Evolutionary conservation across 2,797 vertebrate genomes (phyloP).

Genomic region (Huso huso): DNA sequence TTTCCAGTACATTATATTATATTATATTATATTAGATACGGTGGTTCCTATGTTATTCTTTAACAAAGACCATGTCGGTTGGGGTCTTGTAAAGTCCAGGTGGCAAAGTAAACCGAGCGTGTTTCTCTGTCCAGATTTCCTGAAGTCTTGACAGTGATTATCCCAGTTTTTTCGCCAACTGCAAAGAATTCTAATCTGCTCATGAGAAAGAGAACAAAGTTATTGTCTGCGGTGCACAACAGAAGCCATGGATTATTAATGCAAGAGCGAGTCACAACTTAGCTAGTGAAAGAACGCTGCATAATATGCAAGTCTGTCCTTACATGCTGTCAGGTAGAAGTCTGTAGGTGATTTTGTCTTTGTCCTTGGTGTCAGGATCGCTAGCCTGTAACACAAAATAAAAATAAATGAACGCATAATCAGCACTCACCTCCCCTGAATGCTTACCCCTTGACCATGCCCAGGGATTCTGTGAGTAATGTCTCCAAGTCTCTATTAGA

Average conservation of each 20-base stretch:
- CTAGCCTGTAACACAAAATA: conserved; percentile 57
- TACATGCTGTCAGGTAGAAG: conserved; percentile 79
- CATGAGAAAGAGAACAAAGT: conserved; percentile 22
- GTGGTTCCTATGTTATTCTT: conserved; percentile 48
- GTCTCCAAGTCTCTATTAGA: too few species aligned
- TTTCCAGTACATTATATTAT: too few species aligned
- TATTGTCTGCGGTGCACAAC: conserved; percentile 2
- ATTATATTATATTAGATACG: too few species aligned
- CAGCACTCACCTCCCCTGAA: too few species aligned
- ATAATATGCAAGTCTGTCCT: conserved; percentile 21
- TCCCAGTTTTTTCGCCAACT: conserved; percentile 51
- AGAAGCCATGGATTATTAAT: neutral
- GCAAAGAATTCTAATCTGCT: conserved; percentile 56
- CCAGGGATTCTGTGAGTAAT: too few species aligned
- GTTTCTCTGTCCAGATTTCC: conserved; percentile 67
- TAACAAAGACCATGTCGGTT: too few species aligned
- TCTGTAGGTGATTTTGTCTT: conserved; percentile 65
- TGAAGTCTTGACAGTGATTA: conserved; percentile 52
- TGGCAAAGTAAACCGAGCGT: conserved; percentile 62
- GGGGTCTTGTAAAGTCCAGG: conserved; percentile 82
- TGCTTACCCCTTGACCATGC: too few species aligned
- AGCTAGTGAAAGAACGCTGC: neutral
- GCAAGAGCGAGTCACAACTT: too few species aligned
- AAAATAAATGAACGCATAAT: conserved; percentile 3
- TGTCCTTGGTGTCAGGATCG: conserved; percentile 67